Evolutionary conservation across 2,113 vertebrate genomes (phyloP).

Genomic region (Callospermophilus lateralis): DNA sequence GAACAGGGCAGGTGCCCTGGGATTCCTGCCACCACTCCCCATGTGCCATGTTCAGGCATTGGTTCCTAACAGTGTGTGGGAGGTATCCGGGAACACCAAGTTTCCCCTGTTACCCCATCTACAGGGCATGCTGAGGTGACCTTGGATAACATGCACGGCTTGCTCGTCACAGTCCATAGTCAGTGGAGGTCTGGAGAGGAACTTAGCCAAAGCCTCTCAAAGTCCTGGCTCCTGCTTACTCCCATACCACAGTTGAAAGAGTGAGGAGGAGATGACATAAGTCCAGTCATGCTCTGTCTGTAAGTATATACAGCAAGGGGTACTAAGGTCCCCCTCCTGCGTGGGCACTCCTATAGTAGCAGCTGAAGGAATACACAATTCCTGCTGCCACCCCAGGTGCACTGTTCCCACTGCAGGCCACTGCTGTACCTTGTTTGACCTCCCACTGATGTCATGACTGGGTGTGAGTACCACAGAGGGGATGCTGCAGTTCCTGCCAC

Average conservation of each 20-base stretch:
- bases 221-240: neutral
- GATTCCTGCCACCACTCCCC: neutral
- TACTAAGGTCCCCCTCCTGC: neutral
- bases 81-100: neutral
- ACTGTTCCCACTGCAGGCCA: no score
- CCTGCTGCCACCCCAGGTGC: neutral
- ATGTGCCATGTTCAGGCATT: no score
- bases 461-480: neutral
- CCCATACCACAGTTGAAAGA: neutral
- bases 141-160: neutral
- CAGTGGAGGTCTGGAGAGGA: neutral
- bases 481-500: neutral
- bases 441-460: neutral
- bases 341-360: neutral
- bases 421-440: no score
- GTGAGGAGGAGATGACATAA: neutral
- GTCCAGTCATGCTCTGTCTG: neutral
- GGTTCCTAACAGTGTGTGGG: neutral
- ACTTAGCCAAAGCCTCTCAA: no score
- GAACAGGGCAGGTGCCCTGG: neutral
- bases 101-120: neutral
- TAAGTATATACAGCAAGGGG: neutral
- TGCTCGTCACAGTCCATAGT: no score
- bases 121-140: neutral
- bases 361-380: neutral